phyloP scores from a whole-genome alignment of 2,797 vertebrate genomes.

The Fistularia tabacaria region DNA sequence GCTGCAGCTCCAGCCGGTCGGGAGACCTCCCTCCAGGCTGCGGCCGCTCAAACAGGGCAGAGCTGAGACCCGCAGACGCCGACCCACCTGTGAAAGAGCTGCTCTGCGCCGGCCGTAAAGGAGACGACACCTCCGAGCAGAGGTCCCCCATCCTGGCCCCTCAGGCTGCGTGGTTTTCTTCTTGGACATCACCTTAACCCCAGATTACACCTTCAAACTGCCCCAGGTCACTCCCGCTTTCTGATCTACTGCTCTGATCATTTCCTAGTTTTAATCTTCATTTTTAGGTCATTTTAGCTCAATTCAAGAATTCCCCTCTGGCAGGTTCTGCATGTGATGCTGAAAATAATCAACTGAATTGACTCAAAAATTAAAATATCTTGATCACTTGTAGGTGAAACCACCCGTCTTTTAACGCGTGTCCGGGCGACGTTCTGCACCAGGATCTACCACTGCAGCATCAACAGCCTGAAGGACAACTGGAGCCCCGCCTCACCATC shows the following conservation, averaged over 20 bases:
- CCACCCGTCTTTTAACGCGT: no score
- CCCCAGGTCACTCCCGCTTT: slow-evolving; percentile 81
- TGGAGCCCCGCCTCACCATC: slow-evolving; percentile 98
- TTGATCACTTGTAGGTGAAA: background rate
- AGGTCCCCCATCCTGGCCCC: slow-evolving; percentile 94
- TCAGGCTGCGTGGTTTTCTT: slow-evolving; percentile 95
- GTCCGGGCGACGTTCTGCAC: slow-evolving; percentile 92
- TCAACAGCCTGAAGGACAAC: slow-evolving; percentile 98
- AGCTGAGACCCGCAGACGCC: no score
- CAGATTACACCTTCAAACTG: slow-evolving; percentile 96
- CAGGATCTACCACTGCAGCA: slow-evolving; percentile 98
- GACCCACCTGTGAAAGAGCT: background rate
- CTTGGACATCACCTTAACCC: slow-evolving; percentile 93
- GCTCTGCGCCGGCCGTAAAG: slow-evolving; percentile 84
- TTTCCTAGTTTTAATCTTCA: no score
- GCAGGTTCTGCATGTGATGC: no score
- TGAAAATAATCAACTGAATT: no score
- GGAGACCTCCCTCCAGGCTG: no score
- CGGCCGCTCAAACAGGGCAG: no score
- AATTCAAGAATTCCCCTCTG: no score
- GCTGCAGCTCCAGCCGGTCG: no score
- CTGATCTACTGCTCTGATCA: no score
- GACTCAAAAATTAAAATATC: no score
- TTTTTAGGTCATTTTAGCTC: no score
- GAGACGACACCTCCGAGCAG: slow-evolving; percentile 96